A percentile compares a stretch with the other conserved stretches of the same genome.
These are phyloP conservation scores for Platysteira castanea DNA, from an alignment of 2,113 vertebrate species.

Conservation along the genomic window DNA sequence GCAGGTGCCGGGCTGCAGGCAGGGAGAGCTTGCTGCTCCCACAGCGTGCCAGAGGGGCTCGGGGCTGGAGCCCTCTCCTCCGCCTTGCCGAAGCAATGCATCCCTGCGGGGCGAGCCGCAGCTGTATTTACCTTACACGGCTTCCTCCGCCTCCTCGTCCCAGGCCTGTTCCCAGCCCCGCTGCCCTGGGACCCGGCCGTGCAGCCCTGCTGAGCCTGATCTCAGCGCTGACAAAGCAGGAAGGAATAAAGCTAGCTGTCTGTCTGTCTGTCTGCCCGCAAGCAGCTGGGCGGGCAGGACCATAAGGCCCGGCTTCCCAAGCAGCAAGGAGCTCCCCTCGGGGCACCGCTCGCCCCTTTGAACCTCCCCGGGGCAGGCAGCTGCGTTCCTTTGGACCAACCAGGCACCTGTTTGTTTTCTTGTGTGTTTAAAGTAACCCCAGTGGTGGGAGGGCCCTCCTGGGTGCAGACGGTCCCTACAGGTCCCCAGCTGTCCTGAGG, in stretches of 20 bases:
- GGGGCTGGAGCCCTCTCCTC: neutral
- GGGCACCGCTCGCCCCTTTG: neutral
- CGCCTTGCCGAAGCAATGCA: rapidly evolving
- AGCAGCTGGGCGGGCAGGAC: neutral
- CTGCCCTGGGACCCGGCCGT: rapidly evolving
- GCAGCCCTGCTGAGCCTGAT: neutral
- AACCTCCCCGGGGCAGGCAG: neutral
- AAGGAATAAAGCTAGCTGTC: neutral
- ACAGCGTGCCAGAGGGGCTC: rapidly evolving
- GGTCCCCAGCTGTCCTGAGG: neutral
- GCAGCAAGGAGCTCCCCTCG: neutral
- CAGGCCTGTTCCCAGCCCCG: neutral
- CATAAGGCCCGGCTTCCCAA: neutral
- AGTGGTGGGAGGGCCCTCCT: neutral
- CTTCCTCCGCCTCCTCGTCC: neutral
- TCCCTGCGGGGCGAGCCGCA: neutral
- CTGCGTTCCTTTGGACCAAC: neutral
- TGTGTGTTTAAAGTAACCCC: neutral
- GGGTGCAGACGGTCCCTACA: neutral
- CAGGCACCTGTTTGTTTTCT: neutral
- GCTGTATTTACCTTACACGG: neutral
- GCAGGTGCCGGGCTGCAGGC: neutral
- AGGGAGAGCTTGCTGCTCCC: neutral
- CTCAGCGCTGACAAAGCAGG: neutral
- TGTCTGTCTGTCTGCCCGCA: neutral